Evolutionary conservation across 1,140 invertebrate species (phyloP).

Genomic region (Dinothrombium tinctorium): DNA sequence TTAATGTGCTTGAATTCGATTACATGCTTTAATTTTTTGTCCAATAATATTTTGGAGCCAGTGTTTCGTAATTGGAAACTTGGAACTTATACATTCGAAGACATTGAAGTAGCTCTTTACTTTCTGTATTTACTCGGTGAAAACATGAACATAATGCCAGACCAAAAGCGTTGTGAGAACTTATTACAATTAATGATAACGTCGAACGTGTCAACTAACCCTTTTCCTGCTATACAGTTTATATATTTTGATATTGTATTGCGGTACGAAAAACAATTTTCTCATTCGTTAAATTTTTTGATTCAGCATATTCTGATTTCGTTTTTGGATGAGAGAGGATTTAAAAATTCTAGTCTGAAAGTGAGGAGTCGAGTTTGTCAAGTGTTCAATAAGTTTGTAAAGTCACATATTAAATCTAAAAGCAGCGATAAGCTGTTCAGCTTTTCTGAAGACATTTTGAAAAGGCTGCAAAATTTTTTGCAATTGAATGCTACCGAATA

Average conservation of each 20-base stretch:
- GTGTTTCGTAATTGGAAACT: background rate
- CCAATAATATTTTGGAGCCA: constrained; percentile 3
- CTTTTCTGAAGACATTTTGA: constrained; percentile 29
- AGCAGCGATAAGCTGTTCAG: constrained; percentile 14
- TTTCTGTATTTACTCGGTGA: constrained; percentile 31
- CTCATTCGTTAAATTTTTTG: constrained; percentile 10
- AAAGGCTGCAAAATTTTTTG: too few relatives aligned
- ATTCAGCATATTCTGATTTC: constrained; percentile 15
- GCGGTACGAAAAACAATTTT: constrained; percentile 32
- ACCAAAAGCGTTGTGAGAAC: constrained; percentile 4
- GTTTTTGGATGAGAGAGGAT: constrained; percentile 29
- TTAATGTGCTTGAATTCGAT: constrained; percentile 18
- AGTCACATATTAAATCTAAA: constrained; percentile 20
- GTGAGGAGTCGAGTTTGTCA: constrained; percentile 28
- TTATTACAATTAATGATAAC: too few relatives aligned
- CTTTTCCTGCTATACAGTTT: background rate
- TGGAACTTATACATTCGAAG: constrained; percentile 20
- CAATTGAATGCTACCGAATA: too few relatives aligned
- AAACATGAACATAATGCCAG: constrained; percentile 8
- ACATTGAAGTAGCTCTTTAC: constrained; percentile 29
- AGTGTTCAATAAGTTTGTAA: constrained; percentile 30
- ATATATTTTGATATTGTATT: constrained; percentile 13
- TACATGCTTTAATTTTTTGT: constrained; percentile 19
- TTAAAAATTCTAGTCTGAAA: constrained; percentile 23
- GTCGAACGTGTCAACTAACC: too few relatives aligned